Evolutionary conservation across 2,113 vertebrate genomes (phyloP), one percentile per base, ranked within the genome.

Genomic region (Vulpes lagopus): DNA sequence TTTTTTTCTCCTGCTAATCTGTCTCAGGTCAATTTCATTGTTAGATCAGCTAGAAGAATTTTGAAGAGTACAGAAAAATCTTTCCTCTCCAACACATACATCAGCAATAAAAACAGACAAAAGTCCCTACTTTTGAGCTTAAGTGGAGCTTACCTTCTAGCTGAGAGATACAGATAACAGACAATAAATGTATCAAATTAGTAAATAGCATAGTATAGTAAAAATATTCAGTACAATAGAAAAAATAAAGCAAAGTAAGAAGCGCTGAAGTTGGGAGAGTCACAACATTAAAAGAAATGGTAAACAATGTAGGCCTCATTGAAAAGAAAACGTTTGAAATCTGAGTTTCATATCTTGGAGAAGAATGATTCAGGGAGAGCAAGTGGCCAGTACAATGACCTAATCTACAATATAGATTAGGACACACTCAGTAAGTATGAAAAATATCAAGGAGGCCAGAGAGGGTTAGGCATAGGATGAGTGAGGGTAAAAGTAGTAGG

Each of bases 391-490:
- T 15, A 55, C 2, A 57, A 64, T 16, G 57, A 11, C 32, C n/a
- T 27, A 87, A 51, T 43, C 43, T 43, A 43, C 43, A 43, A 43
- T 43, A 43, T 43, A 69, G 11, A 16, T 22, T 73, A 27, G 2
- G 74, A 62, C 49, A 11, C 8, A 22, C 51, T 57, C 16, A 8
- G 2, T 15, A 30, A n/a, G 11, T 6, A 35, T 86, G 20, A 84
- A 65, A 81, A 96, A 15, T 8, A 5, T 79, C 11, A 81, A 84
- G 32, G 25, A 81, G 25, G 25, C 17, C 14, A 49, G 9, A 19
- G 27, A 8, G 2, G 17, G 6, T 6, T 79, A 32, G 22, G 22
- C 60, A 0, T 1, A 74, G 30, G 35, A 3, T 11, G 9, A 57
- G 0, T 17, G 22, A 51, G 7, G n/a, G 8, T 79, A 64, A 76